Evolutionary conservation across 2,888 invertebrate species (phyloP).

Genomic region (Dryomyza anilis): DNA sequence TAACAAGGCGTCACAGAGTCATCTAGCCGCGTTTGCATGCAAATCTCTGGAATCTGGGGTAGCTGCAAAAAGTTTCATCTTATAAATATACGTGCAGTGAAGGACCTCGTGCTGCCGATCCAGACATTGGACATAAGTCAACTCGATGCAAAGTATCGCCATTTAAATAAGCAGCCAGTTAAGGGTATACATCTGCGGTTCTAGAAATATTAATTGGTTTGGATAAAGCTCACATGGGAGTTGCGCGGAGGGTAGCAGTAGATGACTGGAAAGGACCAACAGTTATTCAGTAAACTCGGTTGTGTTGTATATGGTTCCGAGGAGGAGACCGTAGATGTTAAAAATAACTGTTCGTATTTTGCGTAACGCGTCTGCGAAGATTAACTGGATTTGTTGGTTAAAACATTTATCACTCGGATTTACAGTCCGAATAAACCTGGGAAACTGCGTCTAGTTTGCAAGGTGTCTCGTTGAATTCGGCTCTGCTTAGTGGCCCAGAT

Average conservation of each 20-base stretch:
- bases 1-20: conserved; percentile 26
- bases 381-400: conserved; percentile 4
- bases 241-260: background rate
- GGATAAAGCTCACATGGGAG: conserved; percentile 26
- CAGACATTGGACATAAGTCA: conserved; percentile 22
- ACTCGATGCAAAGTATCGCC: conserved; percentile 19
- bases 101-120: conserved; percentile 21
- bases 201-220: conserved; percentile 27
- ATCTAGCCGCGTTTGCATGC: conserved; percentile 23
- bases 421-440: too few species aligned
- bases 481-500: conserved; percentile 42
- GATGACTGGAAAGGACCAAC: conserved; percentile 18
- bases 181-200: conserved; percentile 3
- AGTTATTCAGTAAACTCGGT: too few species aligned
- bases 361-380: background rate
- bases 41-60: conserved; percentile 25
- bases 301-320: background rate
- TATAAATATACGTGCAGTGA: conserved; percentile 27
- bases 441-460: conserved; percentile 40
- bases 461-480: conserved; percentile 41
- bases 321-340: too few species aligned
- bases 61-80: conserved; percentile 20
- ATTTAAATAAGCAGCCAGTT: conserved; percentile 15
- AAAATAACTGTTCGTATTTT: background rate
- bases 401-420: background rate